phyloP scores from a whole-genome alignment of 2,888 invertebrate species.

The Microctonus hyperodae region DNA sequence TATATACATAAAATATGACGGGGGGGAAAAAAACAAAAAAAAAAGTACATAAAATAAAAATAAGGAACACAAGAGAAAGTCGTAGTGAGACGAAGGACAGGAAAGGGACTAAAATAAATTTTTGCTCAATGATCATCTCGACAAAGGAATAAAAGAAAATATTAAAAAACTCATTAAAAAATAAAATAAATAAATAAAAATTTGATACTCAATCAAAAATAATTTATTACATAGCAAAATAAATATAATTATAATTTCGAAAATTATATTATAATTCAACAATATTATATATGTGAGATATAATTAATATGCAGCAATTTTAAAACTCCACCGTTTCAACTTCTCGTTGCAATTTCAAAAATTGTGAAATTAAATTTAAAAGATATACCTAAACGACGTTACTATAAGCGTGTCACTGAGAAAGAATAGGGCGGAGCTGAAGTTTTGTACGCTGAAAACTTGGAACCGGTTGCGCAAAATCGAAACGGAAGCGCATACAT shows the following conservation, averaged over 20 bases:
- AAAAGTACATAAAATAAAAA: neutral
- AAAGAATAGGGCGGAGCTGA: neutral
- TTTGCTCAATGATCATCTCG: neutral
- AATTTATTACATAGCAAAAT: too few species aligned
- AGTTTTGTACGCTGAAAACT: slow-evolving; percentile 13
- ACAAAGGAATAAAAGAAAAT: neutral
- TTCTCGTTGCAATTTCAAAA: too few species aligned
- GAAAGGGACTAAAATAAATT: neutral
- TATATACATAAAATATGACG: neutral
- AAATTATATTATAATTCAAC: too few species aligned
- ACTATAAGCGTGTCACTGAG: neutral
- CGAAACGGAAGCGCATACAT: slow-evolving; percentile 2
- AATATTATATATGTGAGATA: too few species aligned
- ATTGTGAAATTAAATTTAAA: too few species aligned
- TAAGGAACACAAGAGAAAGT: neutral
- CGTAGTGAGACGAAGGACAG: neutral
- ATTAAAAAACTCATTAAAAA: too few species aligned
- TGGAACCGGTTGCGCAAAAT: slow-evolving; percentile 25
- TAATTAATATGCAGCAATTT: too few species aligned
- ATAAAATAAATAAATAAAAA: neutral
- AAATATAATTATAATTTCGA: too few species aligned
- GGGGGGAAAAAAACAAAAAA: neutral
- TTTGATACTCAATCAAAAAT: too few species aligned
- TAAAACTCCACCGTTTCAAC: too few species aligned
- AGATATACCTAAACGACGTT: neutral